phyloP scores from a whole-genome alignment of 2,113 vertebrate species.

The Coreoperca whiteheadi region DNA sequence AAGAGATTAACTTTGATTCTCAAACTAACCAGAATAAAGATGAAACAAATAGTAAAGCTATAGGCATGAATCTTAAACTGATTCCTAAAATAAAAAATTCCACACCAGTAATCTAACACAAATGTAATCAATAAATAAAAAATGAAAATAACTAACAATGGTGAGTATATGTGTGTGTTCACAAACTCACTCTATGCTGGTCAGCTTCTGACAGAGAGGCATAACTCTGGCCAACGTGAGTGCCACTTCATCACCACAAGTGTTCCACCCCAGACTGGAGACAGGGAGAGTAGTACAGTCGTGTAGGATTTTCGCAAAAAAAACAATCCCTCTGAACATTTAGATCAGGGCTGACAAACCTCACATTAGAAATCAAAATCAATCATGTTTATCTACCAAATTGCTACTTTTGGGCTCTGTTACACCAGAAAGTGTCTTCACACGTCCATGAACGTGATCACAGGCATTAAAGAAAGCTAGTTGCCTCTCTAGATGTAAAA shows the following conservation, averaged over 20 bases:
- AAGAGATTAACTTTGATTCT: background rate
- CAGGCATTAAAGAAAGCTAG: background rate
- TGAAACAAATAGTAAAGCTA: too few relatives aligned
- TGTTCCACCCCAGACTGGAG: constrained; percentile 91
- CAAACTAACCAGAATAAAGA: background rate
- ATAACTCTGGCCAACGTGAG: constrained; percentile 82
- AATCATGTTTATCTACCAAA: background rate
- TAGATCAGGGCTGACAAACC: background rate
- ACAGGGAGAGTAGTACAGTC: background rate
- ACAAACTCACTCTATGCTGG: constrained; percentile 87
- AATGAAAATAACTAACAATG: background rate
- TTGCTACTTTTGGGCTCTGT: background rate
- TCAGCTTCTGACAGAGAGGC: constrained; percentile 83
- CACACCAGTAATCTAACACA: background rate
- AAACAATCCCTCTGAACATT: background rate
- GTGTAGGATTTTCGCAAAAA: background rate
- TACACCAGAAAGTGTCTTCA: background rate
- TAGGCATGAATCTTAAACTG: too few relatives aligned
- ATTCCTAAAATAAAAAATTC: background rate
- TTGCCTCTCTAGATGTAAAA: background rate
- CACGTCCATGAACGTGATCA: background rate
- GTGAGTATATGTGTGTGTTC: background rate
- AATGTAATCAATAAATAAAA: background rate
- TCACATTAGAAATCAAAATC: background rate
- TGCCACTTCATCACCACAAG: constrained; percentile 86